phyloP scores from a whole-genome alignment of 1,140 invertebrate species.

The Procambarus virginalis region DNA sequence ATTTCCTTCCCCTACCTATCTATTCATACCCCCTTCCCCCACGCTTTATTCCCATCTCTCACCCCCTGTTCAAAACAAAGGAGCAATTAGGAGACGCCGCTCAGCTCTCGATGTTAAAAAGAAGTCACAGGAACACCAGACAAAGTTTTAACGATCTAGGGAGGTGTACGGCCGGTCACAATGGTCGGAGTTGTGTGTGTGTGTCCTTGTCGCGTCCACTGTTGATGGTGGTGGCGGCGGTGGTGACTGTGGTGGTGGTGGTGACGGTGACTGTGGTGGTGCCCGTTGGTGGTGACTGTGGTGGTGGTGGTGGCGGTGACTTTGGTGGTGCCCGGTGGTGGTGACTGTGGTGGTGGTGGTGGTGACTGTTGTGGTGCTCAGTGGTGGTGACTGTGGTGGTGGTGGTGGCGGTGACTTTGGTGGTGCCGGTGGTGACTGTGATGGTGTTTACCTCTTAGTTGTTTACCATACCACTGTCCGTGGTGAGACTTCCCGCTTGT shows the following conservation, averaged over 20 bases:
- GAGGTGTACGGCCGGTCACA: not conserved
- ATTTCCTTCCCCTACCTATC: no score
- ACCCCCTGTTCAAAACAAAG: conserved; percentile 7
- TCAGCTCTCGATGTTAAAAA: conserved; percentile 36
- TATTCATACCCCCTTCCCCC: not conserved
- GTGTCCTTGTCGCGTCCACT: not conserved
- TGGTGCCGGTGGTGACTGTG: no score
- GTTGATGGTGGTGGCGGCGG: not conserved
- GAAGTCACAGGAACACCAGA: conserved; percentile 21
- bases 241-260: not conserved
- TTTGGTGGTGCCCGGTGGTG: no score
- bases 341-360: no score
- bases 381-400: no score
- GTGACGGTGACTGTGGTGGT: no score
- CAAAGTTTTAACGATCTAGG: conserved; percentile 33
- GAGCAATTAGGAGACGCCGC: conserved; percentile 33
- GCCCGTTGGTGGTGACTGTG: not conserved
- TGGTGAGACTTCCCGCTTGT: no score
- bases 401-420: no score
- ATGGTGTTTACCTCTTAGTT: no score
- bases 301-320: no score
- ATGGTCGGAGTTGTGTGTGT: not conserved
- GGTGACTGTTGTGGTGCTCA: no score
- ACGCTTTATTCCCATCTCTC: not conserved
- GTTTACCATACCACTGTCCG: no score